phyloP scores from a whole-genome alignment of 2,113 vertebrate genomes.

The Anarhynchus alexandrinus region DNA sequence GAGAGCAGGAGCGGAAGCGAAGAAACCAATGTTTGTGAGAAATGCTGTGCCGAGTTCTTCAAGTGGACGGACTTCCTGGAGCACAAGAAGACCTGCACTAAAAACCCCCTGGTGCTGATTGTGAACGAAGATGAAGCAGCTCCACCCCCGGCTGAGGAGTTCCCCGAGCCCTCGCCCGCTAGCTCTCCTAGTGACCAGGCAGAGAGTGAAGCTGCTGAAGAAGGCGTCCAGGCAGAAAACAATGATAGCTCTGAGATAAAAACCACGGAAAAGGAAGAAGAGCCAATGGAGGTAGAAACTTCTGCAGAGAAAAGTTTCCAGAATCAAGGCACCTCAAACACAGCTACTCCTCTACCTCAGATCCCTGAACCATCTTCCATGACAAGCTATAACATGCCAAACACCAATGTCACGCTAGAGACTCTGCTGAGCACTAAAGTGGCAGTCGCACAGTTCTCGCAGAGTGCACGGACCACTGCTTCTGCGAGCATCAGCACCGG shows the following conservation, averaged over 20 bases:
- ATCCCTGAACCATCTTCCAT: conserved; percentile 78
- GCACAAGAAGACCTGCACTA: conserved; percentile 92
- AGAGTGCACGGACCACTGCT: conserved; percentile 77
- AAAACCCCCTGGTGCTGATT: conserved; percentile 93
- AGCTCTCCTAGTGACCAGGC: conserved; percentile 88
- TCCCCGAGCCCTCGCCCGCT: conserved; percentile 82
- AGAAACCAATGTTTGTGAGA: conserved; percentile 92
- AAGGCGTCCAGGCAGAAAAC: conserved; percentile 74
- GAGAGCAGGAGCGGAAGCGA: conserved; percentile 94
- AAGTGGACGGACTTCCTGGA: conserved; percentile 95
- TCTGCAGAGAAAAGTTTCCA: conserved; percentile 80
- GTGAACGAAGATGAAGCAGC: conserved; percentile 91
- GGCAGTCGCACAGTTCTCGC: conserved; percentile 96
- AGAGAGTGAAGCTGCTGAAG: conserved; percentile 91
- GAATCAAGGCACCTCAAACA: conserved; percentile 77
- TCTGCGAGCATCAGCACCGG: conserved; percentile 55
- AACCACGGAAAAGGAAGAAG: conserved; percentile 82
- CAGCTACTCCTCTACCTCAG: conserved; percentile 83
- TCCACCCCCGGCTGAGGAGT: conserved; percentile 80
- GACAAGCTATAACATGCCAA: conserved; percentile 88
- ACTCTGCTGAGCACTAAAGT: conserved; percentile 96
- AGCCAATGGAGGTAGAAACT: conserved; percentile 92
- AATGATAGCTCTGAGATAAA: conserved; percentile 80
- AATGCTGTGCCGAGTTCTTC: conserved; percentile 98
- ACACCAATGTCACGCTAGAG: conserved; percentile 97